Evolutionary conservation across 2,797 vertebrate genomes (phyloP).

Genomic region (Nasua narica): DNA sequence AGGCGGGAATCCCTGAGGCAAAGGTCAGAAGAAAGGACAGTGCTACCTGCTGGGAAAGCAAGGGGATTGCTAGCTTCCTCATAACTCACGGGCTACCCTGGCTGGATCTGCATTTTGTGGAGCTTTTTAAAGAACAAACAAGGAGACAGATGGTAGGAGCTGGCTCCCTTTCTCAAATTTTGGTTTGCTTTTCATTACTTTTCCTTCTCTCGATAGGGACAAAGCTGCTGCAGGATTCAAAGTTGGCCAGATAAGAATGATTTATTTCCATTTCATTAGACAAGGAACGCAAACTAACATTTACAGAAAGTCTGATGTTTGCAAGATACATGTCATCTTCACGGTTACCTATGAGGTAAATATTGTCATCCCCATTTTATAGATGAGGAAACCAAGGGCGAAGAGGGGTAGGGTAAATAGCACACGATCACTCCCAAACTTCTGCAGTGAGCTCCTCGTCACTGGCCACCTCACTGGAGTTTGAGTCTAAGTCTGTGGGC

Average conservation of each 20-base stretch:
- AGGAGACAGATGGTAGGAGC: conserved; percentile 9
- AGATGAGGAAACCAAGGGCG: not conserved
- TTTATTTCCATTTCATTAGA: conserved; percentile 42
- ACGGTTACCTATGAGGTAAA: not conserved
- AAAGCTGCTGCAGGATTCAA: conserved; percentile 25
- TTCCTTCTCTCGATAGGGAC: conserved; percentile 25
- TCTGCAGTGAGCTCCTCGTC: not conserved
- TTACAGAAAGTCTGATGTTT: conserved; percentile 19
- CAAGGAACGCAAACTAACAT: conserved; percentile 8
- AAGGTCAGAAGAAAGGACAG: not conserved
- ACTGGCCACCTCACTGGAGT: not conserved
- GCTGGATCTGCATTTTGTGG: not conserved
- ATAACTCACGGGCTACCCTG: not conserved
- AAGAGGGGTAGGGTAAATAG: not conserved
- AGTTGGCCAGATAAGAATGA: conserved; percentile 3
- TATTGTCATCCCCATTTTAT: not conserved
- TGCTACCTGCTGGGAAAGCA: not conserved
- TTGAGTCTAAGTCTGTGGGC: not conserved
- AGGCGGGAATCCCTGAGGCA: not conserved
- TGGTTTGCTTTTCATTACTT: conserved; percentile 48
- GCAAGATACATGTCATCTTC: not conserved
- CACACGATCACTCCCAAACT: not conserved
- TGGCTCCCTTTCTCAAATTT: conserved; percentile 35
- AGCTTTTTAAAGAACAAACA: conserved; percentile 35
- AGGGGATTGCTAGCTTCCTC: not conserved